Evolutionary conservation across 2,113 vertebrate genomes (phyloP), one percentile per base, ranked within the genome.

Genomic region (Ondatra zibethicus): DNA sequence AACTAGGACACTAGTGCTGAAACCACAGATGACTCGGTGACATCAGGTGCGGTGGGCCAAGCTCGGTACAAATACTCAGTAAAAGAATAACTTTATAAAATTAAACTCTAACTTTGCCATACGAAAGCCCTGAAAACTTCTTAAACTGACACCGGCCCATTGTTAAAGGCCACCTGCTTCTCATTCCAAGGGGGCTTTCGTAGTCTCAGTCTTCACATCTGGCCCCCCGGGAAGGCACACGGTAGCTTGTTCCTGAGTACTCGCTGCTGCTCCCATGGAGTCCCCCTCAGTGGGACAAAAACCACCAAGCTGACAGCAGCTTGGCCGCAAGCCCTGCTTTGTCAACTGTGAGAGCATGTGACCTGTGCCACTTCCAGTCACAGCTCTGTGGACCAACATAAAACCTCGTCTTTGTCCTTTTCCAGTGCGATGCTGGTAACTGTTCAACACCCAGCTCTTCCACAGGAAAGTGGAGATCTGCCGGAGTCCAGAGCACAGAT

Each of bases 41-140:
- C 55, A 45, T 21, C 29, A 9, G 16, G 39, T 50, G 5, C 7
- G 17, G 72, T 70, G 33, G 88, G 7, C 42, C 65, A 50, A 84
- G 58, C 73, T 52, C 47, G 31, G 3, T 36, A 84, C 50, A 85
- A 93, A 91, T 39, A 17, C 42, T 94, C 75, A 29, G 55, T 72
- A 92, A 80, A 47, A 47, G 42, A 45, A 31, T 76, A 58, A 72
- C 63, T 92, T 92, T 65, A 52, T 4, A 92, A 88, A 88, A 77
- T 76, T 76, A 90, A 95, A 77, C 65, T 50, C 65, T 84, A 95
- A 82, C 45, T 73, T 89, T 31, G 45, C 77, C 17, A 88, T 85
- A 73, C 10, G 33, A 63, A 84, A 72, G 3, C 11, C 76, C 0
- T 25, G 39, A 68, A 12, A 42, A 33, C 39, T 95, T 92, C 42